phyloP scores from a whole-genome alignment of 2,113 vertebrate genomes.

The Hypanus sabinus region DNA sequence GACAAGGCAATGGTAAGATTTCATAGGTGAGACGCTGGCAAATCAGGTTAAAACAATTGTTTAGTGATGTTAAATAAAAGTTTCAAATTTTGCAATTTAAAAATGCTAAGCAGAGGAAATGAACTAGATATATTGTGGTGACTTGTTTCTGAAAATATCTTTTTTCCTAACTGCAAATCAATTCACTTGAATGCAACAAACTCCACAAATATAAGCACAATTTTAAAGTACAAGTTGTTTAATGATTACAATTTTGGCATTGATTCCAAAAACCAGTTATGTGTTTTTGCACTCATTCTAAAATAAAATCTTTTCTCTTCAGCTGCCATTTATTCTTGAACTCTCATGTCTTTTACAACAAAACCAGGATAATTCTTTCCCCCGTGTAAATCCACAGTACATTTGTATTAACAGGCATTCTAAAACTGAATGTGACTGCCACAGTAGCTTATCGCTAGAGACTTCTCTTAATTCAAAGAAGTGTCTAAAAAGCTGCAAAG shows the following conservation, averaged over 20 bases:
- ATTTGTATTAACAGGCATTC: constrained; percentile 48
- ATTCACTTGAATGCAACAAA: neutral
- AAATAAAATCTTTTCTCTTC: neutral
- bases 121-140: neutral
- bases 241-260: no score
- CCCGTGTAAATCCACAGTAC: constrained; percentile 57
- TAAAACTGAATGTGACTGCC: constrained; percentile 52
- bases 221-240: constrained; percentile 46
- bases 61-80: neutral
- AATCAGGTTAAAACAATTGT: neutral
- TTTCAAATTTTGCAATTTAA: neutral
- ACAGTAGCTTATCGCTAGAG: constrained; percentile 55
- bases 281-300: neutral
- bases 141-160: neutral
- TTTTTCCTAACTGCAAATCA: neutral
- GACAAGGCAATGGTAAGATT: neutral
- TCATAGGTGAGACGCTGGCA: neutral
- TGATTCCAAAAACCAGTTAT: neutral
- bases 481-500: constrained; percentile 46
- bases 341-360: constrained; percentile 17
- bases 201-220: constrained; percentile 38
- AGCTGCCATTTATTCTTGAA: neutral
- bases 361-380: constrained; percentile 57
- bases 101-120: neutral
- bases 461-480: constrained; percentile 53